Evolutionary conservation across 2,113 vertebrate genomes (phyloP).

Genomic region (Galeopterus variegatus): DNA sequence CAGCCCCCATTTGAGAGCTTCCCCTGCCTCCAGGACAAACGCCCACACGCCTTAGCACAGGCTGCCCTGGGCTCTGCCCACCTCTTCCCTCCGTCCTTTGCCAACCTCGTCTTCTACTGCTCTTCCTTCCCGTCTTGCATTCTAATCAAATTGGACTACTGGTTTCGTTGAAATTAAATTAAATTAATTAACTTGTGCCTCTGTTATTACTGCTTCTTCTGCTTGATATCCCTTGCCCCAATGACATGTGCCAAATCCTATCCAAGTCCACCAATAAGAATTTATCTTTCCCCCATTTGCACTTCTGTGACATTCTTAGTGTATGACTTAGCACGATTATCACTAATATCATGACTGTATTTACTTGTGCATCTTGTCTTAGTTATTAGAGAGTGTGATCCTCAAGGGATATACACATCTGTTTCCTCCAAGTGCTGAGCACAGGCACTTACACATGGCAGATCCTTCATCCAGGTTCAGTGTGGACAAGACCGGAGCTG

Average conservation of each 20-base stretch:
- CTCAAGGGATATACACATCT: background rate
- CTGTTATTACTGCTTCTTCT: background rate
- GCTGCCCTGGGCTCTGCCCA: background rate
- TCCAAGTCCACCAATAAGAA: background rate
- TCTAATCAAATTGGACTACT: background rate
- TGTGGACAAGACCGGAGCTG: background rate
- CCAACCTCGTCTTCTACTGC: background rate
- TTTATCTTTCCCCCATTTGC: background rate
- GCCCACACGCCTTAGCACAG: background rate
- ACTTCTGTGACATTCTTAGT: background rate
- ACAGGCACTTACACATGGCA: background rate
- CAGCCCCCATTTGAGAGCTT: background rate
- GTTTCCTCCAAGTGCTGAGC: background rate
- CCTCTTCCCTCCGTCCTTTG: background rate
- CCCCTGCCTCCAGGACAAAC: background rate
- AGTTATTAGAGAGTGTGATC: background rate
- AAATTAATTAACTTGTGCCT: background rate
- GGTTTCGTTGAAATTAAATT: background rate
- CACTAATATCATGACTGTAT: background rate
- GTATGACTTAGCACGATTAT: background rate
- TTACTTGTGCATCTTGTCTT: background rate
- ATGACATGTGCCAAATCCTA: background rate
- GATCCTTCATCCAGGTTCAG: background rate
- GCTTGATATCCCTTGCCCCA: background rate
- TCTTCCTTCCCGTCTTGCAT: background rate